These are phyloP conservation scores for Pristionchus mayeri DNA, from an alignment of 2,888 invertebrate species.

Conservation along the genomic window DNA sequence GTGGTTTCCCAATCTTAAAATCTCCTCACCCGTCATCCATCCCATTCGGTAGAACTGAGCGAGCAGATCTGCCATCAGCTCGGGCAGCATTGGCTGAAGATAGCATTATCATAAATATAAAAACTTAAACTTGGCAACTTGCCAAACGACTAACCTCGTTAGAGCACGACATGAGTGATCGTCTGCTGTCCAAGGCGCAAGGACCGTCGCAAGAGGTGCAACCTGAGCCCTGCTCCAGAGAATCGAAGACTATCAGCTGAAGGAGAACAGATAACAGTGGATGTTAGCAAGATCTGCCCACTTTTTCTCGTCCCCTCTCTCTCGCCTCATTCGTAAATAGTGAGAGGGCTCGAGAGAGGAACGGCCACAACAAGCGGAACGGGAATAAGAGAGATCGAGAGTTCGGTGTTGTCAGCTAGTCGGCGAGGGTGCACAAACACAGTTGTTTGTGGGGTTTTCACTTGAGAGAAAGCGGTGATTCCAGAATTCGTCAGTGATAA, in stretches of 20 bases:
- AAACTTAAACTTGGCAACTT: background rate
- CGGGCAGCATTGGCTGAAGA: conserved; percentile 59
- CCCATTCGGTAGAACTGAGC: conserved; percentile 91
- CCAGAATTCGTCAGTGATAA: too few species aligned
- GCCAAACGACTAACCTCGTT: conserved; percentile 10
- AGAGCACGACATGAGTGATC: conserved; percentile 48
- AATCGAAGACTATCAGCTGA: background rate
- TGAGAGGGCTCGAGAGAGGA: background rate
- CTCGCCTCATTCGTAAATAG: background rate
- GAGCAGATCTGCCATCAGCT: conserved; percentile 90
- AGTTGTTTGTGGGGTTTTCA: too few species aligned
- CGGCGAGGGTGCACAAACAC: too few species aligned
- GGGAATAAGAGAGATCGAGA: background rate
- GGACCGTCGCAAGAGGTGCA: conserved; percentile 1
- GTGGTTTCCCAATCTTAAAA: too few species aligned
- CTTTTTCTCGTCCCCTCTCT: background rate
- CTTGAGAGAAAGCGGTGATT: too few species aligned
- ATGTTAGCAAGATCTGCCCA: background rate
- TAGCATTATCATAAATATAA: background rate
- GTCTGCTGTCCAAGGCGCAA: conserved; percentile 16
- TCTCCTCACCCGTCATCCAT: conserved; percentile 86
- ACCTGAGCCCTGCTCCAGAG: background rate
- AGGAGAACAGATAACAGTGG: background rate
- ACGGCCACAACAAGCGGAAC: background rate
- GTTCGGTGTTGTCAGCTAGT: background rate